phyloP scores from a whole-genome alignment of 2,888 invertebrate species.

The Ornithoptera priamus region DNA sequence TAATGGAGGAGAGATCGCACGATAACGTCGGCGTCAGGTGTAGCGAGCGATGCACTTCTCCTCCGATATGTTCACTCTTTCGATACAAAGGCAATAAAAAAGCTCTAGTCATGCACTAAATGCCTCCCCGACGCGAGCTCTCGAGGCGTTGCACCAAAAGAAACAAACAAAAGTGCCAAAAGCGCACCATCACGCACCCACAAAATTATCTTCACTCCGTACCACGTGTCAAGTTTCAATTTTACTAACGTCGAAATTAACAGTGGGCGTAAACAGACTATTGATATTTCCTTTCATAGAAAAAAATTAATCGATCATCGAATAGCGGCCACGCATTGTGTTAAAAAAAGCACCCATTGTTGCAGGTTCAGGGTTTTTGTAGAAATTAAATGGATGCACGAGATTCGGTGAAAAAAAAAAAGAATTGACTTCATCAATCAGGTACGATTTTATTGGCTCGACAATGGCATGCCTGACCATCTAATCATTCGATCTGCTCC shows the following conservation, averaged over 20 bases:
- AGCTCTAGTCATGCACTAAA: constrained; percentile 75
- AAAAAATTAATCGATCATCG: constrained; percentile 79
- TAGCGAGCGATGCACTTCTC: constrained; percentile 40
- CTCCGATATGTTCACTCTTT: constrained; percentile 62
- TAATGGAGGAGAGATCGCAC: constrained; percentile 42
- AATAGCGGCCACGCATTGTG: constrained; percentile 59
- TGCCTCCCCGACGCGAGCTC: constrained; percentile 55
- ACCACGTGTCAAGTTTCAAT: constrained; percentile 80
- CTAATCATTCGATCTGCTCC: constrained; percentile 58
- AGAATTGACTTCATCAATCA: constrained; percentile 76
- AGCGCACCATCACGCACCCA: constrained; percentile 75
- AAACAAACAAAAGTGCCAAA: constrained; percentile 73
- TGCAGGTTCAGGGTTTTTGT: constrained; percentile 56
- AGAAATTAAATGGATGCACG: constrained; percentile 62
- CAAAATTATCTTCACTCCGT: constrained; percentile 75
- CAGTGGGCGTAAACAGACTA: constrained; percentile 79
- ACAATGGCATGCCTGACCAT: constrained; percentile 67
- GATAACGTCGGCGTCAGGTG: constrained; percentile 60
- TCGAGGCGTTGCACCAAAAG: constrained; percentile 67
- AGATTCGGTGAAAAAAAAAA: constrained; percentile 64
- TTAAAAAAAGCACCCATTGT: constrained; percentile 71
- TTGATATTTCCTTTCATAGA: constrained; percentile 74
- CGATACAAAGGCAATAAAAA: constrained; percentile 76
- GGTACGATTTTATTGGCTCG: constrained; percentile 69
- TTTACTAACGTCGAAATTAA: constrained; percentile 77